phyloP scores from a whole-genome alignment of 2,113 vertebrate genomes.

The Aix galericulata region DNA sequence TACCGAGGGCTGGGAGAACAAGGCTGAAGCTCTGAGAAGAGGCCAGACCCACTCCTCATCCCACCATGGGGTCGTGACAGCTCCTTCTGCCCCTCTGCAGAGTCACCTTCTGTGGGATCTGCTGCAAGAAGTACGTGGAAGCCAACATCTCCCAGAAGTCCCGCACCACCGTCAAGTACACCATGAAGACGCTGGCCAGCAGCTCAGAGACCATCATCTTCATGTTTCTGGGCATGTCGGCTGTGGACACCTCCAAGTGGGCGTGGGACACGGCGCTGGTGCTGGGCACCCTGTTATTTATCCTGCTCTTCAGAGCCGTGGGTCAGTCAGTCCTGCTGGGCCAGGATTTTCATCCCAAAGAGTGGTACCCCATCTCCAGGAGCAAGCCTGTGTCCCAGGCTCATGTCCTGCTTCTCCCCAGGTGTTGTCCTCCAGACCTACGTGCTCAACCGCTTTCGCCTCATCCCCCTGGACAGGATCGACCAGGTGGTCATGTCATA shows the following conservation, averaged over 20 bases:
- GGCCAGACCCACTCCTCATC: not conserved
- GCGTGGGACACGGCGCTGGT: slow-evolving; percentile 95
- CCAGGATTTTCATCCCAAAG: not conserved
- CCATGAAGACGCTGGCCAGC: slow-evolving; percentile 97
- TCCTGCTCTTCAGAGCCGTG: slow-evolving; percentile 91
- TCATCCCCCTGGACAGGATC: slow-evolving; percentile 92
- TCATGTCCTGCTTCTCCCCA: slow-evolving; percentile 66
- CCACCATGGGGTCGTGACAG: not conserved
- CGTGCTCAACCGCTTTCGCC: slow-evolving; percentile 91
- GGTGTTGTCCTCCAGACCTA: slow-evolving; percentile 94
- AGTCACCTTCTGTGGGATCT: slow-evolving; percentile 94
- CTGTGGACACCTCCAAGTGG: slow-evolving; percentile 96
- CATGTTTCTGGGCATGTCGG: slow-evolving; percentile 95
- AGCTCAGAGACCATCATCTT: slow-evolving; percentile 97
- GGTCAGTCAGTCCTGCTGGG: slow-evolving; percentile 75
- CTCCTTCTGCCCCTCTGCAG: slow-evolving; percentile 69
- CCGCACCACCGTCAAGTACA: slow-evolving; percentile 95
- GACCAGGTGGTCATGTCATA: slow-evolving; percentile 99
- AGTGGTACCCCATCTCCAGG: not conserved
- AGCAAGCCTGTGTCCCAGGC: not conserved
- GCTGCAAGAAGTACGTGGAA: slow-evolving; percentile 97
- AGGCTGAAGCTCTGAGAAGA: not conserved
- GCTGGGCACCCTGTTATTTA: slow-evolving; percentile 92
- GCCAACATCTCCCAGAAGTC: slow-evolving; percentile 98
- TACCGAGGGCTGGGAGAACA: not conserved